Conservation (phyloP, 2,888 invertebrate genomes). For the Pantelozetes paolii region DNA sequence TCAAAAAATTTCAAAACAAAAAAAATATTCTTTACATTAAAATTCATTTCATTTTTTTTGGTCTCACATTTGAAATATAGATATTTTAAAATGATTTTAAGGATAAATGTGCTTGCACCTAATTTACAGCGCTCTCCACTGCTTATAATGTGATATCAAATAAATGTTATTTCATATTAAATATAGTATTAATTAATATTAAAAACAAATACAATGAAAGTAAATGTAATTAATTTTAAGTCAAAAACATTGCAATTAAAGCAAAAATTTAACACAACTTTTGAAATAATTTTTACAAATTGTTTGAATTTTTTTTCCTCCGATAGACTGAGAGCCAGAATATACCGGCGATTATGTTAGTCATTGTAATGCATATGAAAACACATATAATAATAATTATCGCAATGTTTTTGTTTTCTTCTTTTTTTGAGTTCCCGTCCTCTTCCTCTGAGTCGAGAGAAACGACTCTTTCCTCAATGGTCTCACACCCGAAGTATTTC, state of each 20-base stretch:
- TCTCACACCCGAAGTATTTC: slow-evolving; percentile 7
- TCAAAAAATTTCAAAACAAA: too few relatives aligned
- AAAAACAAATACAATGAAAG: too few relatives aligned
- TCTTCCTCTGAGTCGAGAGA: not conserved
- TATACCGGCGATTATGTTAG: not conserved
- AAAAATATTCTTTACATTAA: too few relatives aligned
- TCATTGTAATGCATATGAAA: not conserved
- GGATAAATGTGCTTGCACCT: too few relatives aligned
- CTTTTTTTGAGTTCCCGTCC: not conserved
- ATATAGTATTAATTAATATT: too few relatives aligned
- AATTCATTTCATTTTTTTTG: too few relatives aligned
- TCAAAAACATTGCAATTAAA: too few relatives aligned
- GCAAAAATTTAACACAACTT: not conserved
- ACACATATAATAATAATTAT: not conserved
- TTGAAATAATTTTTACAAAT: not conserved
- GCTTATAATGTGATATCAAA: too few relatives aligned
- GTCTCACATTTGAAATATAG: too few relatives aligned
- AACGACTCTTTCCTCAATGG: not conserved
- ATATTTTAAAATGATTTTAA: too few relatives aligned
- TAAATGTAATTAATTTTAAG: not conserved
- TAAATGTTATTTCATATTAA: too few relatives aligned
- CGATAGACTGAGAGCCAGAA: slow-evolving; percentile 2
- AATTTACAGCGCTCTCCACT: too few relatives aligned
- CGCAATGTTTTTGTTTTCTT: not conserved
- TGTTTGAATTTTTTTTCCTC: not conserved